Evolutionary conservation across 2,113 vertebrate species (phyloP).

Genomic region (Laticauda laticaudata): DNA sequence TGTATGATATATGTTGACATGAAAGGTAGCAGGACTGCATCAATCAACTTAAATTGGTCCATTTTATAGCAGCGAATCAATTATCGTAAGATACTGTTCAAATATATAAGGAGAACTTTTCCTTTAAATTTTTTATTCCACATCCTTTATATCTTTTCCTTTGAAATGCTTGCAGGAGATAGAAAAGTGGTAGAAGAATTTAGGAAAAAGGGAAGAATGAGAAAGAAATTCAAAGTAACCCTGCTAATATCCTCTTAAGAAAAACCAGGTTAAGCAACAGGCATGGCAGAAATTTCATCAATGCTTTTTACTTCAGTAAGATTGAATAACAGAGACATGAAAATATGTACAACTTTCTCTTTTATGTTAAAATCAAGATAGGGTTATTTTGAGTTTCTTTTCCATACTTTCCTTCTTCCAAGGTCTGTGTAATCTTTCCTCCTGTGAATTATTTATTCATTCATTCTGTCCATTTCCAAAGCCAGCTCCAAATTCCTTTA

Average conservation of each 20-base stretch:
- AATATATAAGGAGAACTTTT: background rate
- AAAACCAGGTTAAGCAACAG: background rate
- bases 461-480: background rate
- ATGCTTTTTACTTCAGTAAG: background rate
- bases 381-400: background rate
- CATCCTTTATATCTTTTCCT: constrained; percentile 17
- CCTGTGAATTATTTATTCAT: background rate
- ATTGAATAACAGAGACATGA: background rate
- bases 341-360: background rate
- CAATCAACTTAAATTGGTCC: constrained; percentile 10
- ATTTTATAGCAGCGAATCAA: constrained; percentile 18
- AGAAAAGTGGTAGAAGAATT: background rate
- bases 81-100: constrained; percentile 12
- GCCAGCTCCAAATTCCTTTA: background rate
- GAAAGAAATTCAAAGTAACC: background rate
- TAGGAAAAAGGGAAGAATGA: background rate
- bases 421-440: background rate
- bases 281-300: background rate
- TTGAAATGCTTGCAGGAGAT: background rate
- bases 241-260: background rate
- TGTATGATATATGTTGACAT: background rate
- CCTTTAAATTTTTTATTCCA: background rate
- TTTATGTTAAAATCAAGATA: background rate
- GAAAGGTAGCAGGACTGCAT: background rate
- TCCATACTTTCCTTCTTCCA: background rate